A percentile compares a stretch with the other conserved stretches of the same genome.
Conservation (phyloP, 1,140 invertebrate species). For the Pseudachorutes palmiensis region DNA sequence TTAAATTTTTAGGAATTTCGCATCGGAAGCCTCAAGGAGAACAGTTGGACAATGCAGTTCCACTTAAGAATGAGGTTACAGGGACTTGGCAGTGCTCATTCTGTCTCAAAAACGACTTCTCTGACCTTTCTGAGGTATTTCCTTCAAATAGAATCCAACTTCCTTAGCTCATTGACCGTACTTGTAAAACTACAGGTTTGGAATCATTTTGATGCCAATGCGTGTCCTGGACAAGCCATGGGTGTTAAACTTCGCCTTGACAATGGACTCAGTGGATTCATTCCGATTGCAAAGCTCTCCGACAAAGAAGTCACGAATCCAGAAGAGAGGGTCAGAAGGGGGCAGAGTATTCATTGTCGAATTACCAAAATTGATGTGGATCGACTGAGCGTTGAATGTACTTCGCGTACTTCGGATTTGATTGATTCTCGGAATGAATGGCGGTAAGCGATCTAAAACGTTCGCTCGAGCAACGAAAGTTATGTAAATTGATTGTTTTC, state of each 20-base stretch:
- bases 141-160: conserved; percentile 18
- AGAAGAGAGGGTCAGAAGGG: conserved; percentile 74
- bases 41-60: conserved; percentile 89
- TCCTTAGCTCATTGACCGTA: no score
- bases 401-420: conserved; percentile 86
- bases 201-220: conserved; percentile 94
- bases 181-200: no score
- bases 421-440: conserved; percentile 82
- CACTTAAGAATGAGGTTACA: conserved; percentile 84
- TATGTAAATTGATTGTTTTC: no score
- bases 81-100: conserved; percentile 96
- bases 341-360: conserved; percentile 85
- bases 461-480: no score
- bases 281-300: conserved; percentile 89
- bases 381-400: conserved; percentile 86
- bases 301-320: conserved; percentile 90
- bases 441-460: conserved; percentile 52
- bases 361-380: conserved; percentile 94
- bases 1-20: conserved; percentile 53
- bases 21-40: conserved; percentile 84
- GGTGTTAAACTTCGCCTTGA: conserved; percentile 84
- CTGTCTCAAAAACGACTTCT: conserved; percentile 90
- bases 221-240: conserved; percentile 89
- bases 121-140: conserved; percentile 81
- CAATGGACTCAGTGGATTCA: conserved; percentile 89